Evolutionary conservation across 2,888 invertebrate genomes (phyloP).

Genomic region (Amphipyra tragopoginis): DNA sequence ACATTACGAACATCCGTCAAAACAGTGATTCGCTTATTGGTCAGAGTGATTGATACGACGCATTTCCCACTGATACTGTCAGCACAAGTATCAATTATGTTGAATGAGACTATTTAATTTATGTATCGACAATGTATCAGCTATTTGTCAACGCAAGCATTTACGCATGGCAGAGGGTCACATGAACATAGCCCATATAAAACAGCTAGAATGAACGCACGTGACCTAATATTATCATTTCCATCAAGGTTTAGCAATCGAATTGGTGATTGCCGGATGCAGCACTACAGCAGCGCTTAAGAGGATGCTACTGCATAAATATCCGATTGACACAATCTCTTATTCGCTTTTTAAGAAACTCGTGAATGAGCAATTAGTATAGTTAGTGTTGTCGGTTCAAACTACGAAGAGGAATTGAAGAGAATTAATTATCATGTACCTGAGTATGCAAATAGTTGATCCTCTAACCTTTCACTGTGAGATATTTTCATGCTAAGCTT

Average conservation of each 20-base stretch:
- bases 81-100: slow-evolving; percentile 30
- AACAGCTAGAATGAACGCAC: no score
- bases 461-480: slow-evolving; percentile 20
- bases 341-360: no score
- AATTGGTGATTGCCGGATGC: no score
- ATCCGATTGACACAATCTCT: no score
- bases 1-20: slow-evolving; percentile 40
- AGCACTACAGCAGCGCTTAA: no score
- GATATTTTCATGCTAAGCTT: slow-evolving; percentile 20
- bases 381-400: no score
- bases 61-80: slow-evolving; percentile 27
- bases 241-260: background rate
- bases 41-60: slow-evolving; percentile 41
- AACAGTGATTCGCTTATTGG: slow-evolving; percentile 41
- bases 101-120: slow-evolving; percentile 18
- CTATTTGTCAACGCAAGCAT: background rate
- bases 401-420: background rate
- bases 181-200: no score
- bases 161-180: background rate
- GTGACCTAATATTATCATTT: background rate
- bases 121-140: slow-evolving; percentile 1
- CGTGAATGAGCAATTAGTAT: no score
- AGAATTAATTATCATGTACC: background rate
- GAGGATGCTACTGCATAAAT: no score
- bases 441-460: slow-evolving; percentile 28